A percentile compares a stretch with the other conserved stretches of the same genome.
phyloP scores from a whole-genome alignment of 2,888 invertebrate genomes.

The Drosophila paracracens region DNA sequence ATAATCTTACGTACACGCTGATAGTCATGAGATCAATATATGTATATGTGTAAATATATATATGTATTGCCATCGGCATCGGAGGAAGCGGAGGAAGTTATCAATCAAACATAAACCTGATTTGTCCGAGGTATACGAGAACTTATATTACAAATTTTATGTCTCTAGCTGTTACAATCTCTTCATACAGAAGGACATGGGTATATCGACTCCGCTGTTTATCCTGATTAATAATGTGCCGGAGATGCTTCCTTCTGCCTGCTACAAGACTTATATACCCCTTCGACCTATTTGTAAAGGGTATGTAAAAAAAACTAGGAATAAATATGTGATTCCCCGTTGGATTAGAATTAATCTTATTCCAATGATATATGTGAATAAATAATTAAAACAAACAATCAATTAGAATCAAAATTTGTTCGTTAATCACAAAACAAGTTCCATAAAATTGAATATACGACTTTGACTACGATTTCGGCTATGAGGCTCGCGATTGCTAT shows the following conservation, averaged over 20 bases:
- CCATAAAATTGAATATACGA: conserved; percentile 12
- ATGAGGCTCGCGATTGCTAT: conserved; percentile 31
- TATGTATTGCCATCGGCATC: background rate
- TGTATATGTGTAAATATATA: no score
- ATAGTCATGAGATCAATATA: no score
- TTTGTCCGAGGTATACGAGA: background rate
- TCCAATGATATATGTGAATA: background rate
- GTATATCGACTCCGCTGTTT: no score
- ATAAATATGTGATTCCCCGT: background rate
- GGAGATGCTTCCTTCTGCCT: no score
- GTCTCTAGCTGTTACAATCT: no score
- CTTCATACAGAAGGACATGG: no score
- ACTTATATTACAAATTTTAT: no score
- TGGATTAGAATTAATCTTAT: background rate
- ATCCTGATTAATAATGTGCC: background rate
- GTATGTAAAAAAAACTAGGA: background rate
- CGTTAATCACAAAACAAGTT: conserved; percentile 8
- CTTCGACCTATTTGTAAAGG: background rate
- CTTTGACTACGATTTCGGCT: background rate
- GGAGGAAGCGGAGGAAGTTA: background rate
- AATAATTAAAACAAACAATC: background rate
- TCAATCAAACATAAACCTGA: background rate
- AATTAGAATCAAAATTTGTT: background rate
- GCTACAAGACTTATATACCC: background rate
- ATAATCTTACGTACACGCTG: no score